These are phyloP conservation scores for Temnothorax curvispinosus DNA, from an alignment of 1,140 invertebrate genomes.

Conservation along the genomic window DNA sequence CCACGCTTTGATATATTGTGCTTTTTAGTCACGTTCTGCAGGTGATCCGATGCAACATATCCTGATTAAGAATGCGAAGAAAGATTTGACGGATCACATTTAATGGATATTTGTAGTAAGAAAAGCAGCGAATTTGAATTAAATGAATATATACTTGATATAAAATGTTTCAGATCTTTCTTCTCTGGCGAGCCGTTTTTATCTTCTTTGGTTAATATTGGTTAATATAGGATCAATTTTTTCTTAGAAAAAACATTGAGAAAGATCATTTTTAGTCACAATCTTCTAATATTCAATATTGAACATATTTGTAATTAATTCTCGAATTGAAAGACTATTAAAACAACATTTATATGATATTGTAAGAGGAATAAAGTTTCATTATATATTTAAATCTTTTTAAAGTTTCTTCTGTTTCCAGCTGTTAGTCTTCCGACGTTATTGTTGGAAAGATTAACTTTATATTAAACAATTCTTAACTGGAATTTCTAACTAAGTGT, in stretches of 20 bases:
- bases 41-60: neutral
- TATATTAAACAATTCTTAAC: neutral
- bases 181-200: neutral
- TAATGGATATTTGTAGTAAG: neutral
- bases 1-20: conserved; percentile 53
- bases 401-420: neutral
- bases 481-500: neutral
- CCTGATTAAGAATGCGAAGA: neutral
- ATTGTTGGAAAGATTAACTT: neutral
- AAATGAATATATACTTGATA: neutral
- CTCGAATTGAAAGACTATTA: neutral
- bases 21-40: neutral
- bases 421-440: neutral
- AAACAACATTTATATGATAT: neutral
- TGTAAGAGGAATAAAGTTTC: neutral
- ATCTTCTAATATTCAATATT: neutral
- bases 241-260: neutral
- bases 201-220: neutral
- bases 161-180: neutral
- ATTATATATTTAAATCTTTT: neutral
- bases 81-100: neutral
- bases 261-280: neutral
- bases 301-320: neutral
- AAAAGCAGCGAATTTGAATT: neutral
- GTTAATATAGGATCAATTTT: neutral